Percentiles rank a stretch among this genome's conserved stretches.
Evolutionary conservation across 2,888 invertebrate genomes (phyloP).

Genomic region (Timema podura): DNA sequence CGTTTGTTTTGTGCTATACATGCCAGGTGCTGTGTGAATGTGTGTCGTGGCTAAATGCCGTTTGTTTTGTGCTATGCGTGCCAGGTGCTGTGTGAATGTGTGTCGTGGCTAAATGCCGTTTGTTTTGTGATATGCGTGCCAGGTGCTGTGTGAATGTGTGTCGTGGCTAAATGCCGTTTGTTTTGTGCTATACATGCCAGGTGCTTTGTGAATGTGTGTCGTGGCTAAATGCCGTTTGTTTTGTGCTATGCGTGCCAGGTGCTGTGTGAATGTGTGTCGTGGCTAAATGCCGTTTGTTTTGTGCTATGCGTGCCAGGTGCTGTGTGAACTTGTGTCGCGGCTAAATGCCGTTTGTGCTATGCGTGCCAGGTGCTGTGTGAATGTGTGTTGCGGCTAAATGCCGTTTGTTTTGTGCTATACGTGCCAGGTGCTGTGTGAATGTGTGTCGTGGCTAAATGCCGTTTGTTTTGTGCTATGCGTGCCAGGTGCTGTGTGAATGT

Average conservation of each 20-base stretch:
- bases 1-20: slow-evolving; percentile 30
- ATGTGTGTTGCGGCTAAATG: slow-evolving; percentile 18
- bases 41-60: slow-evolving; percentile 17
- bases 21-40: slow-evolving; percentile 65
- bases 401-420: slow-evolving; percentile 24
- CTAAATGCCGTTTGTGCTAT: slow-evolving; percentile 12
- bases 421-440: slow-evolving; percentile 64
- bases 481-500: slow-evolving; percentile 67
- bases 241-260: slow-evolving; percentile 48
- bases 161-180: slow-evolving; percentile 19
- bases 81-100: slow-evolving; percentile 67
- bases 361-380: slow-evolving; percentile 62
- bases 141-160: slow-evolving; percentile 67
- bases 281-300: slow-evolving; percentile 17
- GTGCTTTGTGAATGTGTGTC: slow-evolving; percentile 62
- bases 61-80: slow-evolving; percentile 30
- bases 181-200: slow-evolving; percentile 41
- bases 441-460: slow-evolving; percentile 17
- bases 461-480: slow-evolving; percentile 30
- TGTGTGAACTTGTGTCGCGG: slow-evolving; percentile 54
- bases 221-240: slow-evolving; percentile 18
- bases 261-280: slow-evolving; percentile 55
- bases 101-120: slow-evolving; percentile 19
- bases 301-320: slow-evolving; percentile 49
- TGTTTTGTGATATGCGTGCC: slow-evolving; percentile 32